These are phyloP conservation scores for Tipula unca DNA, from an alignment of 2,888 invertebrate genomes.

Conservation along the genomic window DNA sequence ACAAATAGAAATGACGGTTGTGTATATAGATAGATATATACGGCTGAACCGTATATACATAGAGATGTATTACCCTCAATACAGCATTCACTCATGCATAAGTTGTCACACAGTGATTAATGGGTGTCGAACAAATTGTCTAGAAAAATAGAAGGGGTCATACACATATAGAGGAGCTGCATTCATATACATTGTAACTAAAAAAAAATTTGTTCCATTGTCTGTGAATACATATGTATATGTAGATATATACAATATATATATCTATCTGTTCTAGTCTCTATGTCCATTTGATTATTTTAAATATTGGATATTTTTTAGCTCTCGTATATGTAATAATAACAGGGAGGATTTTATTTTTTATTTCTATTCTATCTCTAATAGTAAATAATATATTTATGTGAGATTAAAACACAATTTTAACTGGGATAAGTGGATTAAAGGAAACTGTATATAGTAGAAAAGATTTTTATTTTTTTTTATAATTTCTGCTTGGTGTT, in stretches of 20 bases:
- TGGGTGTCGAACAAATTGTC: conserved; percentile 41
- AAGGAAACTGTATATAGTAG: conserved; percentile 2
- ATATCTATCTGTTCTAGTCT: neutral
- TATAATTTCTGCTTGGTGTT: conserved; percentile 18
- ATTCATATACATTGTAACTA: neutral
- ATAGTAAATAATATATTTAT: conserved; percentile 18
- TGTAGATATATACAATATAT: neutral
- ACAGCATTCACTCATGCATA: conserved; percentile 28
- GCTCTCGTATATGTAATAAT: neutral
- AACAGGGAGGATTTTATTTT: neutral
- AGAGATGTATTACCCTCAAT: conserved; percentile 2
- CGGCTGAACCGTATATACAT: neutral
- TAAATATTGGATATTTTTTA: conserved; percentile 9
- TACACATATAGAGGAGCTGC: neutral
- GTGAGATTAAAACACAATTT: conserved; percentile 19
- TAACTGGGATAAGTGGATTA: conserved; percentile 19
- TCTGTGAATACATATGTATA: neutral
- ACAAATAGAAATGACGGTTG: conserved; percentile 10
- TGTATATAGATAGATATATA: neutral
- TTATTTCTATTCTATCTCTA: neutral
- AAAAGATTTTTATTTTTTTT: neutral
- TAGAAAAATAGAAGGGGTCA: conserved; percentile 27
- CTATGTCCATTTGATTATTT: conserved; percentile 15
- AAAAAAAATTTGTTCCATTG: neutral
- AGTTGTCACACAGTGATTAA: conserved; percentile 44